phyloP scores from a whole-genome alignment of 2,797 vertebrate species.

The Chelonia mydas region DNA sequence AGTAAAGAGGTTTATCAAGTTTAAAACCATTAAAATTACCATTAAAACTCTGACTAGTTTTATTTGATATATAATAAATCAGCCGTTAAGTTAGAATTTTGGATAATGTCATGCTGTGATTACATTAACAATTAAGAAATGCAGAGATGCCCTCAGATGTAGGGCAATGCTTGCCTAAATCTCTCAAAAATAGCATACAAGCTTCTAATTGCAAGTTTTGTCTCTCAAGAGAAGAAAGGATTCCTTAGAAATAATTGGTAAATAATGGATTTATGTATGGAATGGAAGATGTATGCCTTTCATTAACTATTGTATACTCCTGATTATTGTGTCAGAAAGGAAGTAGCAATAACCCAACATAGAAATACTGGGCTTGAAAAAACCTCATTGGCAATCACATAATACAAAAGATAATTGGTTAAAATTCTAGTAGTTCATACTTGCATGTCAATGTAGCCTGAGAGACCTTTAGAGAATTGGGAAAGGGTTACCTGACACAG shows the following conservation, averaged over 20 bases:
- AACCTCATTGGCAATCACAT: neutral
- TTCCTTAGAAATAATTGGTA: neutral
- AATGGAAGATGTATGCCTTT: neutral
- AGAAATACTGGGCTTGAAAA: neutral
- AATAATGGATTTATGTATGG: neutral
- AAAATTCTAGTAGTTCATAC: neutral
- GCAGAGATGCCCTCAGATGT: neutral
- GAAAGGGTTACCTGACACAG: neutral
- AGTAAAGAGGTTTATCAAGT: neutral
- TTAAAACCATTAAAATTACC: neutral
- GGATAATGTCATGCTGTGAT: neutral
- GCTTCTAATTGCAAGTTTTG: neutral
- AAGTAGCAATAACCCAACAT: neutral
- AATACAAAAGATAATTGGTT: neutral
- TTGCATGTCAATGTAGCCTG: neutral
- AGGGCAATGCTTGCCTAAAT: neutral
- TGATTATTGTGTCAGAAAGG: neutral
- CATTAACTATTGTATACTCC: neutral
- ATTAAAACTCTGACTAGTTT: neutral
- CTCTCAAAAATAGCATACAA: neutral
- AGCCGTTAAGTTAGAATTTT: neutral
- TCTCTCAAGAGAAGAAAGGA: neutral
- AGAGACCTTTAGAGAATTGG: neutral
- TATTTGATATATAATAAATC: neutral
- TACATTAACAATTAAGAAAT: neutral